phyloP scores from a whole-genome alignment of 2,113 vertebrate genomes.

The Smithornis capensis region DNA sequence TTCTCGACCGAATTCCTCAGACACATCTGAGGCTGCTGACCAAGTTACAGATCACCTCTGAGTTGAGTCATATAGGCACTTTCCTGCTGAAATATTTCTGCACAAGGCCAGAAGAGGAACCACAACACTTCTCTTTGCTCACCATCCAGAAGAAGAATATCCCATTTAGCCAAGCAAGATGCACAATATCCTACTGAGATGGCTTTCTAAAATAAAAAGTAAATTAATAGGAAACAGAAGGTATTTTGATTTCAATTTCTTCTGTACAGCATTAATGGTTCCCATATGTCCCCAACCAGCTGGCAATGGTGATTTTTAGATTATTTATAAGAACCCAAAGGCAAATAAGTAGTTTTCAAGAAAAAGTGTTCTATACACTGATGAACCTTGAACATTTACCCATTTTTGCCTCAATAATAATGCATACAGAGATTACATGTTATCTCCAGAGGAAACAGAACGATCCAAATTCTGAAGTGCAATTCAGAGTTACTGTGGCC shows the following conservation, averaged over 20 bases:
- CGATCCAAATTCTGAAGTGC: neutral
- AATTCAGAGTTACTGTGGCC: neutral
- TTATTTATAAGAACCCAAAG: neutral
- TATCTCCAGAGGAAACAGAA: neutral
- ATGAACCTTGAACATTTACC: neutral
- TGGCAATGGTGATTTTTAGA: neutral
- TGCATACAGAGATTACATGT: neutral
- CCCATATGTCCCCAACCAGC: neutral
- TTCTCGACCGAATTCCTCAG: neutral
- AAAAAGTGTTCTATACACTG: neutral
- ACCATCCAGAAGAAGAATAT: neutral
- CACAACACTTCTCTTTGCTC: neutral
- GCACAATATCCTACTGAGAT: neutral
- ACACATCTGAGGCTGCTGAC: neutral
- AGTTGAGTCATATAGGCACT: neutral
- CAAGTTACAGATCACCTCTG: neutral
- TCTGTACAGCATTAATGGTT: neutral
- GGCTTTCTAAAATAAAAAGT: slow-evolving; percentile 35
- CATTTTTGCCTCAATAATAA: neutral
- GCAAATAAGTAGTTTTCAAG: neutral
- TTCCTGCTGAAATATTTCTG: neutral
- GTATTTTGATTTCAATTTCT: slow-evolving; percentile 10
- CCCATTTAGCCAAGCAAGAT: neutral
- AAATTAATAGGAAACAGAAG: slow-evolving; percentile 38
- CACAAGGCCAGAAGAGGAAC: neutral